phyloP scores from a whole-genome alignment of 2,113 vertebrate genomes.

The Engystomops pustulosus region DNA sequence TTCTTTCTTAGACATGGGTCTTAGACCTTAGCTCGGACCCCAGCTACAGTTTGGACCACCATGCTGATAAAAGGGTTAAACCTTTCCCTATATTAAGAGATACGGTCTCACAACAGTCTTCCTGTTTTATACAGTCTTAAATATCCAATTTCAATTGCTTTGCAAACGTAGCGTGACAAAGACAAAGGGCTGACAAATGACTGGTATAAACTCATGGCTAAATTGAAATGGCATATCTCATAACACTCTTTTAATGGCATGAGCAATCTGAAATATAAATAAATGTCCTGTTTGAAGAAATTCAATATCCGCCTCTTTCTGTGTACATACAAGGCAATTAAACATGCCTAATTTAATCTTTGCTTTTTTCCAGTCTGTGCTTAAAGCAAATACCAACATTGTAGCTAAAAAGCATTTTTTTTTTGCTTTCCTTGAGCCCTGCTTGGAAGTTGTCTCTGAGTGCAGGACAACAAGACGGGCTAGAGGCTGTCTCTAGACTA shows the following conservation, averaged over 20 bases:
- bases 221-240: constrained; percentile 60
- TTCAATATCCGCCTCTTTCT: constrained; percentile 57
- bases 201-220: constrained; percentile 58
- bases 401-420: constrained; percentile 57
- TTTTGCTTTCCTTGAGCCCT: constrained; percentile 4
- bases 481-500: constrained; percentile 21
- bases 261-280: constrained; percentile 60
- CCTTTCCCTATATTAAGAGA: constrained; percentile 43
- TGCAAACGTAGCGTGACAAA: constrained; percentile 57
- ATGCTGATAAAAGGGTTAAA: constrained; percentile 38
- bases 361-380: constrained; percentile 51
- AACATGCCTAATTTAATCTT: constrained; percentile 60
- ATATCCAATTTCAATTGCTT: constrained; percentile 60
- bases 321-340: constrained; percentile 59
- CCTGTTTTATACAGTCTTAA: constrained; percentile 56
- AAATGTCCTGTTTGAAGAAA: constrained; percentile 60
- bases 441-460: constrained; percentile 18
- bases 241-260: constrained; percentile 60
- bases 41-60: constrained; percentile 4
- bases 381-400: constrained; percentile 55
- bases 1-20: neutral
- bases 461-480: neutral
- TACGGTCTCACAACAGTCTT: constrained; percentile 50
- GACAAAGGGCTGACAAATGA: constrained; percentile 60
- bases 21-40: no score